Conservation (phyloP, 1,140 invertebrate species). For the Zophobas atratus region DNA sequence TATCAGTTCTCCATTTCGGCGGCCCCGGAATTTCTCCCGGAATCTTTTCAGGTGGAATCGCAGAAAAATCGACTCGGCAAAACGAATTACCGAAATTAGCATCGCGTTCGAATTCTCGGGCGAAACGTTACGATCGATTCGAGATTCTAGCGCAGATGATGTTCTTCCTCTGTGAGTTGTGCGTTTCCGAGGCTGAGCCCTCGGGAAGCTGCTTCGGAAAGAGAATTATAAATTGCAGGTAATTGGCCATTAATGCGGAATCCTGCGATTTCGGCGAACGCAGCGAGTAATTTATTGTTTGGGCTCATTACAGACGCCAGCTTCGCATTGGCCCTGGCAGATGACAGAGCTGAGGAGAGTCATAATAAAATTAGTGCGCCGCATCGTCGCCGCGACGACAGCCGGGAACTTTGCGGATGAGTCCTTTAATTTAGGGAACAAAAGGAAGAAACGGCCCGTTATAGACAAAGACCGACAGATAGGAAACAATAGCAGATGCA, state of each 20-base stretch:
- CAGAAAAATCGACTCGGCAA: constrained; percentile 2
- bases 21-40: neutral
- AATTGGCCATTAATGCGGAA: constrained; percentile 42
- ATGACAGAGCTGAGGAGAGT: constrained; percentile 39
- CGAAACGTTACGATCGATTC: constrained; percentile 14
- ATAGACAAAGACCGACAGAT: constrained; percentile 29
- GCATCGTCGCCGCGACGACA: constrained; percentile 36
- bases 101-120: constrained; percentile 10
- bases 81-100: constrained; percentile 9
- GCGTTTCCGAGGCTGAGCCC: constrained; percentile 18
- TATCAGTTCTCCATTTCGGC: constrained; percentile 13
- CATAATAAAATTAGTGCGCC: constrained; percentile 43
- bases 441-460: constrained; percentile 28
- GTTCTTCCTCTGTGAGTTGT: constrained; percentile 24
- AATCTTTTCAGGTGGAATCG: neutral
- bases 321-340: constrained; percentile 34
- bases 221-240: constrained; percentile 42
- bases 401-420: constrained; percentile 20
- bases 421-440: constrained; percentile 40
- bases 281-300: constrained; percentile 42
- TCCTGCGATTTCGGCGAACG: constrained; percentile 37
- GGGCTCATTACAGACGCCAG: constrained; percentile 32
- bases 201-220: constrained; percentile 29
- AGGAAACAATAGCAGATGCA: constrained; percentile 29
- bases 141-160: constrained; percentile 22